Base-by-base conservation (phyloP, 2,797 vertebrate species). In the Enteromius radiatus region DNA sequence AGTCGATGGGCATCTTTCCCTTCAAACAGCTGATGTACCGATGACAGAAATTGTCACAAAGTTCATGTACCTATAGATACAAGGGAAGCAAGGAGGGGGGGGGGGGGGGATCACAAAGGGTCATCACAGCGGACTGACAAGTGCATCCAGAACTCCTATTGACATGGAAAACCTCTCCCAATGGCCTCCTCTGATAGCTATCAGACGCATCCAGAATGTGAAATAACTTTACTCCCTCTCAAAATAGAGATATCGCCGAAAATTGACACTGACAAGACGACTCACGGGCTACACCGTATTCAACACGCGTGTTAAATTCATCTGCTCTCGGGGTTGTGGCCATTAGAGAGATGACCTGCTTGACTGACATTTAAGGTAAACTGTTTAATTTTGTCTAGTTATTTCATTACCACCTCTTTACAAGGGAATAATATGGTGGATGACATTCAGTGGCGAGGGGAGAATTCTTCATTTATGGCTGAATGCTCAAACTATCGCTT, bases 1-100 rank as follows among this genome's bases (percentile, higher is more conserved):
- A 93, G 96, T 99, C 98, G 93, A 99, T 99, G 94, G 98, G 98
- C 98, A 99, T 99, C 95, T 99, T 99, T 89, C 98, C 98, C 95
- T 99, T 99, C 95, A 99, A 96, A 95, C 98, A 99, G 96, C 98
- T 99, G 96, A 99, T 99, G 96, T 99, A 99, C 94, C 98, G 97
- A 95, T 99, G 98, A 95, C 98, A 99, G 95, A 99, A 99, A 95
- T 99, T 99, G 96, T 99, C 98, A 95, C 98, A 99, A 92, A 99
- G 95, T 95, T 99, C 98, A 94, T 99, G 98, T 90, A 99, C 98
- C 98, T 99, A 91, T 90, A 88, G 87, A 89, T 85, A 89, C 86
- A 81, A 71, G 77, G 86, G 84, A 90, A 84, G 69, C 23, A 31
- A 49, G 93, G 45, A 49, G 93, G 45, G 11, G 45, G 14, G 93